Conservation (phyloP, 2,888 invertebrate genomes). For the Scelioninae gen. 2 region DNA sequence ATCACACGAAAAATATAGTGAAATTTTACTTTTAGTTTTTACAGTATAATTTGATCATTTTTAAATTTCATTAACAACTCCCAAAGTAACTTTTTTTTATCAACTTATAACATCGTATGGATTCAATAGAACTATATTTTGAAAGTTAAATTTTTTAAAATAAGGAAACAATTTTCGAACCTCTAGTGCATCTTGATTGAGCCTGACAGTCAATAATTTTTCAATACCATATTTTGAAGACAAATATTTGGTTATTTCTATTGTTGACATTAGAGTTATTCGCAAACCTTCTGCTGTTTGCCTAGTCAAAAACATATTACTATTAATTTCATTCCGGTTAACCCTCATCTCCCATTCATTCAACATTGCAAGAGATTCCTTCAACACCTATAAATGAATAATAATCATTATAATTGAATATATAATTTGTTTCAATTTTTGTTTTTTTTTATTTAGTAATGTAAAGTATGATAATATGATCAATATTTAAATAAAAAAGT, state of each 20-base stretch:
- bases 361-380: neutral
- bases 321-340: neutral
- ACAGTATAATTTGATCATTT: too few relatives aligned
- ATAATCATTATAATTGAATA: slow-evolving; percentile 1
- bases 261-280: neutral
- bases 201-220: neutral
- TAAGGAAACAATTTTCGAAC: too few relatives aligned
- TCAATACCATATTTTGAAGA: too few relatives aligned
- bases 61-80: too few relatives aligned
- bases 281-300: slow-evolving; percentile 11
- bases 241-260: neutral
- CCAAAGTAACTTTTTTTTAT: too few relatives aligned
- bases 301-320: neutral
- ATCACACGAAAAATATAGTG: too few relatives aligned
- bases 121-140: neutral
- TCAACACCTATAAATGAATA: slow-evolving; percentile 2
- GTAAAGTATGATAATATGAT: too few relatives aligned
- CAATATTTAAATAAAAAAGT: too few relatives aligned
- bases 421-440: slow-evolving; percentile 1
- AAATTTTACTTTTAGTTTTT: too few relatives aligned
- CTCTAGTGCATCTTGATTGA: slow-evolving; percentile 8
- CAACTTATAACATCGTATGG: too few relatives aligned
- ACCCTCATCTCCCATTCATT: slow-evolving; percentile 1
- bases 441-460: slow-evolving; percentile 1
- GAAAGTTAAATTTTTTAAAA: neutral